Conservation (phyloP, 2,888 invertebrate species). For the Sympetrum striolatum region DNA sequence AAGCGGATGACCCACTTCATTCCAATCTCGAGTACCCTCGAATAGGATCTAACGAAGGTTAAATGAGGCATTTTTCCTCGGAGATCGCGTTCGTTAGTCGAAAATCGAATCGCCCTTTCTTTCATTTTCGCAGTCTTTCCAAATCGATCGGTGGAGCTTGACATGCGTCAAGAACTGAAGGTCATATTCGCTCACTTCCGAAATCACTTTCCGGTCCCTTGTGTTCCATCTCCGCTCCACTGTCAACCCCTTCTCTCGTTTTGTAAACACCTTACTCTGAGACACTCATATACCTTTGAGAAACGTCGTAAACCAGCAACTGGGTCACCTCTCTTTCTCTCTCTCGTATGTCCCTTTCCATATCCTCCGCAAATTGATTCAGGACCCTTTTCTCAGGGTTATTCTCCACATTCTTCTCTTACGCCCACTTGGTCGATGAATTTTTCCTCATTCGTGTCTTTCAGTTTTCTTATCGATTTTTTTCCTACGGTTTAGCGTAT, state of each 20-base stretch:
- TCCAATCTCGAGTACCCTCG: too few species aligned
- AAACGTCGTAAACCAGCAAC: constrained; percentile 7
- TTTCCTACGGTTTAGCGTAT: too few species aligned
- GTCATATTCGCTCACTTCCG: background rate
- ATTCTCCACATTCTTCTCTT: background rate
- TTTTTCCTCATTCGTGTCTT: too few species aligned
- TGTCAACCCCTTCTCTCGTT: background rate
- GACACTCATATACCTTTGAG: background rate
- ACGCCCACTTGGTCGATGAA: too few species aligned
- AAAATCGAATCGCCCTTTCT: too few species aligned
- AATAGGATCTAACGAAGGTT: too few species aligned
- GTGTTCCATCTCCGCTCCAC: background rate
- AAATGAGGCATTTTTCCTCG: too few species aligned
- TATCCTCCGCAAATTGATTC: too few species aligned
- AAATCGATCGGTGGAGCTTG: background rate
- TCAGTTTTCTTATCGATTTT: too few species aligned
- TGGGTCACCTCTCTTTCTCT: background rate
- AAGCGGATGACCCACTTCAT: too few species aligned
- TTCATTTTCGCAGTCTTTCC: background rate
- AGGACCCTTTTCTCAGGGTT: background rate
- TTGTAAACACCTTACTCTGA: background rate
- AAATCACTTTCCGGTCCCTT: background rate
- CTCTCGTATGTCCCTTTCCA: background rate
- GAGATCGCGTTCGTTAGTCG: too few species aligned
- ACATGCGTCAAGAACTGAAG: background rate